Evolutionary conservation across 1,140 invertebrate genomes (phyloP).

Genomic region (Conus ventricosus): DNA sequence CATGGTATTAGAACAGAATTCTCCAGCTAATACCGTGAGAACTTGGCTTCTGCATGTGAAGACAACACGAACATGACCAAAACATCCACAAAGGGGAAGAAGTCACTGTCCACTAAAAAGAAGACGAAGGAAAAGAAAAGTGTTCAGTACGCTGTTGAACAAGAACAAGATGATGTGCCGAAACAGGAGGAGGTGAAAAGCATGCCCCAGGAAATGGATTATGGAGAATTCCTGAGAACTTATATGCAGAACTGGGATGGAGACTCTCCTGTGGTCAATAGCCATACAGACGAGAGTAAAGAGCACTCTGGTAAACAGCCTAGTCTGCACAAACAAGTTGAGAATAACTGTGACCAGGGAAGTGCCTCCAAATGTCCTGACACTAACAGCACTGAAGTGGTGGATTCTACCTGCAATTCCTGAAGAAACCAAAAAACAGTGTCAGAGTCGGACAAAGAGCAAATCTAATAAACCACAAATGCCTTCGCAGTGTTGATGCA

Average conservation of each 20-base stretch:
- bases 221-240: slow-evolving; percentile 15
- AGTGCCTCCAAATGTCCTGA: background rate
- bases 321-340: background rate
- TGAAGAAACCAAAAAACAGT: background rate
- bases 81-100: background rate
- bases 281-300: background rate
- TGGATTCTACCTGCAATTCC: no score
- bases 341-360: background rate
- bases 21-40: background rate
- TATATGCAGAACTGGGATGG: background rate
- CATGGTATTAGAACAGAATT: background rate
- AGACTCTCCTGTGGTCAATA: background rate
- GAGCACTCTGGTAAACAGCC: background rate
- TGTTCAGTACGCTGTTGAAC: background rate
- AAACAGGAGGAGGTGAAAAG: background rate
- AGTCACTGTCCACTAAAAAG: background rate
- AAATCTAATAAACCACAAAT: background rate
- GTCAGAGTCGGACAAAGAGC: background rate
- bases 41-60: background rate
- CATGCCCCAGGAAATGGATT: slow-evolving; percentile 25
- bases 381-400: background rate
- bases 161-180: background rate
- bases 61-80: background rate
- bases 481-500: slow-evolving; percentile 7
- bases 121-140: background rate